Base-by-base conservation (phyloP, 1,140 invertebrate species). In the Venturia canescens region DNA sequence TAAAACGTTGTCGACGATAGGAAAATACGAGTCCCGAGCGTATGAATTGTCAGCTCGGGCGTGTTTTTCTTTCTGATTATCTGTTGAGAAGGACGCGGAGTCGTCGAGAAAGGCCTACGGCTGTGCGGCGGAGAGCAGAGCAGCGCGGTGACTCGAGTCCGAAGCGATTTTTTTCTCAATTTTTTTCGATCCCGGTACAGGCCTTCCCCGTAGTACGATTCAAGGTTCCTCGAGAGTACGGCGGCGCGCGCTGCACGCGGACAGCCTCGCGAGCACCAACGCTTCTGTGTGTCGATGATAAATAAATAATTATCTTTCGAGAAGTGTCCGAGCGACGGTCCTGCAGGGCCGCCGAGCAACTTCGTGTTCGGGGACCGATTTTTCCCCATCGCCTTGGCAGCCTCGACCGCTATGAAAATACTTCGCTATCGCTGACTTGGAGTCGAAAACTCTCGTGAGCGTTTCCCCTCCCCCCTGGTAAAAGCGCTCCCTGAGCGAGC, bases 41-140 rank as follows among this genome's bases (percentile, higher is more conserved):
- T 69, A 69, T 31, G 66, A 69, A 69, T 69, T 69, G 15, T 69
- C 66, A 31, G 29, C 9, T n/a, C 31, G 66, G 31, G 66, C n/a
- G 29, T 69, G 66, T 69, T 69, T 69, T 69, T 69, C 66, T 69
- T 69, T 69, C 29, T 21, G 66, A 69, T 69, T 69, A 69, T 69
- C 66, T 69, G 27, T 69, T 27, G 29, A 69, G 66, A 69, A 69
- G 66, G 66, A 69, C 66, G 31, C 15, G 31, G 16, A 69, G n/a
- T n/a, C n/a, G n/a, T n/a, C 66, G 29, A 69, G 66, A 69, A 69
- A 69, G 66, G 29, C 26, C 66, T 69, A 69, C 16, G 27, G 66
- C 16, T n/a, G 6, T 63, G 23, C 23, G 7, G n/a, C 11, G 66
- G 29, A 31, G 66, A 69, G 66, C 66, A 69, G 29, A 66, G 53